Percentiles rank a stretch among this genome's conserved stretches.
Evolutionary conservation across 2,797 vertebrate genomes (phyloP).

Genomic region (Poecilia gillii): DNA sequence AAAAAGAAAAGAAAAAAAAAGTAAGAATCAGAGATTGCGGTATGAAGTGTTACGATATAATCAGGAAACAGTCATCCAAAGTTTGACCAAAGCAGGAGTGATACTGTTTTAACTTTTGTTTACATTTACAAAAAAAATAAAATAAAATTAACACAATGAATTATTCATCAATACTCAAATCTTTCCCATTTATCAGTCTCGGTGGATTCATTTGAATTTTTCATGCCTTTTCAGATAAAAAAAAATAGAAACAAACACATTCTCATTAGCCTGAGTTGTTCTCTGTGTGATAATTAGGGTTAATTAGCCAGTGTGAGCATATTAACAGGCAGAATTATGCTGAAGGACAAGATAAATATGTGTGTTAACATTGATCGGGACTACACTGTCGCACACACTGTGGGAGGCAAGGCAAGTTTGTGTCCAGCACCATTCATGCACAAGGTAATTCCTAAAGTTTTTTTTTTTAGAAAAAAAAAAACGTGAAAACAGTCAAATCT

Average conservation of each 20-base stretch:
- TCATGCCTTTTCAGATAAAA: neutral
- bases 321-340: neutral
- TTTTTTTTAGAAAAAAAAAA: neutral
- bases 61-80: neutral
- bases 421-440: neutral
- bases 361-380: neutral
- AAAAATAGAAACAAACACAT: neutral
- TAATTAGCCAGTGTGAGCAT: constrained; percentile 7
- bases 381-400: neutral
- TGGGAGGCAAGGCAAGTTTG: neutral
- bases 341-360: neutral
- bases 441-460: neutral
- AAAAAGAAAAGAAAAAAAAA: neutral
- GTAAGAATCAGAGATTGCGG: constrained; percentile 10
- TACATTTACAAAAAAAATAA: neutral
- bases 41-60: neutral
- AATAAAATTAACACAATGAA: neutral
- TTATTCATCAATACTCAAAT: neutral
- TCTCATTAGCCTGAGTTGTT: neutral
- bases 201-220: neutral
- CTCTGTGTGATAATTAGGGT: neutral
- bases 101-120: neutral
- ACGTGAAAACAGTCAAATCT: neutral
- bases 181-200: neutral
- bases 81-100: neutral